Conservation (phyloP, 2,888 invertebrate species). For the Stenolophus ochropezus region DNA sequence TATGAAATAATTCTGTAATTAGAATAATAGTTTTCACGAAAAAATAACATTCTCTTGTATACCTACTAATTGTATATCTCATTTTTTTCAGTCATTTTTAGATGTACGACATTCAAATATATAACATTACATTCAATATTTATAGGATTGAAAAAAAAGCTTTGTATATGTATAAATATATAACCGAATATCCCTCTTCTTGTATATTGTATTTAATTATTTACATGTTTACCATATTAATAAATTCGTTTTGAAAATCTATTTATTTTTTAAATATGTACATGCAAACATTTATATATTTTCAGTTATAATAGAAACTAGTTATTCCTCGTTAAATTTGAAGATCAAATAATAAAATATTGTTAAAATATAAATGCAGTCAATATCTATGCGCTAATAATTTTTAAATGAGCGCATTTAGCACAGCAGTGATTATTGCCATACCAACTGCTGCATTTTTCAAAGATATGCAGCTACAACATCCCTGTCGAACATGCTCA, state of each 20-base stretch:
- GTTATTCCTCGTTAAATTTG: not conserved
- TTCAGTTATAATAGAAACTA: not conserved
- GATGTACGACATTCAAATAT: not conserved
- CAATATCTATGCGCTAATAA: too few relatives aligned
- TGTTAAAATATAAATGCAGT: too few relatives aligned
- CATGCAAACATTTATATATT: too few relatives aligned
- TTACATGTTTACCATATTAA: not conserved
- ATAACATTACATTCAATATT: not conserved
- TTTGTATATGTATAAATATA: not conserved
- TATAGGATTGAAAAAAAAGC: not conserved
- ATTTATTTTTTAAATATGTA: not conserved
- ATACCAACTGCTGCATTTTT: too few relatives aligned
- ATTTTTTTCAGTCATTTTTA: not conserved
- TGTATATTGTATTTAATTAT: not conserved
- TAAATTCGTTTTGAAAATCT: not conserved
- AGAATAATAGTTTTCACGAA: slow-evolving; percentile 1
- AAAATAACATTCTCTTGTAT: not conserved
- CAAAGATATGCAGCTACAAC: too few relatives aligned
- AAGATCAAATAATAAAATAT: not conserved
- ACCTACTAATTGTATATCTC: not conserved
- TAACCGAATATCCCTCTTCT: not conserved
- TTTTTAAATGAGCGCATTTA: too few relatives aligned
- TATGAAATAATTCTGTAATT: slow-evolving; percentile 15
- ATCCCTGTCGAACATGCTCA: too few relatives aligned
- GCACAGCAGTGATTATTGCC: too few relatives aligned